Evolutionary conservation across 2,888 invertebrate species (phyloP), one percentile per base, ranked within the genome.

Genomic region (Spisula subtruncata): DNA sequence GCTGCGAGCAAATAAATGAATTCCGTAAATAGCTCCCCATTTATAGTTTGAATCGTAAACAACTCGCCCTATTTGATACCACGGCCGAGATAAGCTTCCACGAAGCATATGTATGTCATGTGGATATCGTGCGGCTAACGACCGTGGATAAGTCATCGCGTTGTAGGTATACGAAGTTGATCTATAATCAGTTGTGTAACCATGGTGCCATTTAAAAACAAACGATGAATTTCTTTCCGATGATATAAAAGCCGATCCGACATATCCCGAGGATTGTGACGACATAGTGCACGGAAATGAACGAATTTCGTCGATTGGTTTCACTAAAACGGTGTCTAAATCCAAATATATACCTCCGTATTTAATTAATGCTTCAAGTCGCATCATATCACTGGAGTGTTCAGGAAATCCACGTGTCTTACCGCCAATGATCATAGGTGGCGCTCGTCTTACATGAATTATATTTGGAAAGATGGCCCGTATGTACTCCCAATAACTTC

Each of bases 321-420:
- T 82, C 5, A 89, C 79, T 0, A 89, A 32, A 0, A 89, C 51
- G 2, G 79, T 81, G 29, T 89, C 89, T 10, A 80, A 80, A 35
- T 89, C 89, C 10, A 89, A 48, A 48, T 89, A 89, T 25, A 89
- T 86, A 25, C 89, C 89, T 18, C 89, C 89, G 41, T 85, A 85
- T 54, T 81, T 32, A 51, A 81, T 35, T 10, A 87, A 46, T 6
- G 83, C 79, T 81, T 93, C 89, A 48, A 94, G 85, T 60, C 94
- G 79, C 41, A 91, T 92, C 12, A 94, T 88, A 81, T 94, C 94
- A 6, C 92, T 85, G 16, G 92, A 90, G 83, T 94, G 94, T 83
- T 93, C 92, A 0, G 88, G 46, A 41, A 81, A 87, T 0, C 75
- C 79, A 14, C 92, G 71, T 60, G 41, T 71, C 25, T 89, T 81